Conservation (phyloP, 2,113 vertebrate genomes). For the Fregata magnificens region DNA sequence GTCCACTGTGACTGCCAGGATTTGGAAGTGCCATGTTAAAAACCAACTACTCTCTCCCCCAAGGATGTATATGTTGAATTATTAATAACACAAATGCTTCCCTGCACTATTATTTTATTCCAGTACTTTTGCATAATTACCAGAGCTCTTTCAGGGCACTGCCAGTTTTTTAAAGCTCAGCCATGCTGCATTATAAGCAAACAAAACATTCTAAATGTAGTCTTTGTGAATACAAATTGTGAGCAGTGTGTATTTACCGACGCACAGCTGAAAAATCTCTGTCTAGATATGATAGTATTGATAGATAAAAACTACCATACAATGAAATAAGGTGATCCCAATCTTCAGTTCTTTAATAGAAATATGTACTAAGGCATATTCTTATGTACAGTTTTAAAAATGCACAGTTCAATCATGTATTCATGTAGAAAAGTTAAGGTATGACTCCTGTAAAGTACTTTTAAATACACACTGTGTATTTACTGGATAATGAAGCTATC, state of each 20-base stretch:
- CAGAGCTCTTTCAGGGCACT: neutral
- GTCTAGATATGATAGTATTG: neutral
- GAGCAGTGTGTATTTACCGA: neutral
- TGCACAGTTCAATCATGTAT: neutral
- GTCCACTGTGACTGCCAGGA: neutral
- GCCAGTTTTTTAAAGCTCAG: neutral
- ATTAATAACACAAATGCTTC: slow-evolving; percentile 23
- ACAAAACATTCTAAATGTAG: neutral
- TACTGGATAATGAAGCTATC: neutral
- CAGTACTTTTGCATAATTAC: neutral
- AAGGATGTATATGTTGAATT: neutral
- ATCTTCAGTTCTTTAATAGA: neutral
- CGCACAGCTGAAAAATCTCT: neutral
- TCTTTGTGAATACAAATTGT: neutral
- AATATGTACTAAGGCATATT: neutral
- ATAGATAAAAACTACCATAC: neutral
- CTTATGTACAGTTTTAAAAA: neutral
- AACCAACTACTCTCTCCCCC: neutral
- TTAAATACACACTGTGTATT: neutral
- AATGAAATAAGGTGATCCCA: neutral
- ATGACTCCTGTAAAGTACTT: neutral
- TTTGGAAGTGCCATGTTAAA: neutral
- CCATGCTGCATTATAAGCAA: neutral
- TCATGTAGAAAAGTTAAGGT: neutral
- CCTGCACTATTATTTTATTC: neutral